Conservation (phyloP, 1,140 invertebrate genomes). For the Druon quercuslanigerum region DNA sequence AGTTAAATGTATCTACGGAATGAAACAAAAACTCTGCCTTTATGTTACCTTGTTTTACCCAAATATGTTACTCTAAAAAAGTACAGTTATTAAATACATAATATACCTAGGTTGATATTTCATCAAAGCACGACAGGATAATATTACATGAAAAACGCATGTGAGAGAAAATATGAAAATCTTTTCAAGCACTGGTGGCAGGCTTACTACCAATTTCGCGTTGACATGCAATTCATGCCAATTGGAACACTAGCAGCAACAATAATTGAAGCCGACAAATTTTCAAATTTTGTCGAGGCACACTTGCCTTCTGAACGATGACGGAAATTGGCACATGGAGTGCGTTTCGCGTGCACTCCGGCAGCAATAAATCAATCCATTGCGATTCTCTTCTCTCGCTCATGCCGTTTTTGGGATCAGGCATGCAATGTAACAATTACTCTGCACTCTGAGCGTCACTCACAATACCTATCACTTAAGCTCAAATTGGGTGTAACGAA, state of each 20-base stretch:
- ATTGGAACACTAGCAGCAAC: conserved; percentile 7
- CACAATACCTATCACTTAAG: conserved; percentile 59
- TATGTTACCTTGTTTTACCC: too few species aligned
- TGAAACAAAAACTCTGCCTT: too few species aligned
- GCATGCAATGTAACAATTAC: conserved; percentile 69
- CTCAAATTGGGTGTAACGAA: conserved; percentile 7
- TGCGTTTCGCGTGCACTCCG: conserved; percentile 51
- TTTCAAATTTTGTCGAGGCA: conserved; percentile 26
- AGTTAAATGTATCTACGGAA: too few species aligned
- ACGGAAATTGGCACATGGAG: conserved; percentile 28
- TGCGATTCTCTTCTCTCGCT: conserved; percentile 51
- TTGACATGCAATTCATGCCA: conserved; percentile 3
- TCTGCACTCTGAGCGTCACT: conserved; percentile 54
- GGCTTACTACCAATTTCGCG: neutral
- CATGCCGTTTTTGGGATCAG: conserved; percentile 55
- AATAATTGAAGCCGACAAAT: conserved; percentile 26
- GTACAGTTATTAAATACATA: too few species aligned
- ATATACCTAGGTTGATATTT: neutral
- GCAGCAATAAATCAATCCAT: conserved; percentile 64
- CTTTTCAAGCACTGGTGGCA: neutral
- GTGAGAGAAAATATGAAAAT: neutral
- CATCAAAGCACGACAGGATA: neutral
- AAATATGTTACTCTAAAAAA: too few species aligned
- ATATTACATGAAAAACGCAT: neutral
- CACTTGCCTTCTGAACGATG: conserved; percentile 15